Conservation (phyloP, 2,113 vertebrate genomes). For the Probosciger aterrimus region DNA sequence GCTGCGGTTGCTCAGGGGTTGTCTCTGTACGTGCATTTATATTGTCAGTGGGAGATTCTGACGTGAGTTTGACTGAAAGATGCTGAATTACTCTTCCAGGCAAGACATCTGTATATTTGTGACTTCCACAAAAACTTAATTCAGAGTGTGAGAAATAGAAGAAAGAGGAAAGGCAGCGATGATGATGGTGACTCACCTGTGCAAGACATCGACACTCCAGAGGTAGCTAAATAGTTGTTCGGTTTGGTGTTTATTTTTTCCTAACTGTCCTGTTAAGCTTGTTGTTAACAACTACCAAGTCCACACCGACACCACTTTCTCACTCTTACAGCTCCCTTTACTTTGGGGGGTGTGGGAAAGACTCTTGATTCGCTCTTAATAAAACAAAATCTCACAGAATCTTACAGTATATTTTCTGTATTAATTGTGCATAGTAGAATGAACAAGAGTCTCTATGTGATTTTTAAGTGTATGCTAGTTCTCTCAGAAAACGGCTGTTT, state of each 20-base stretch:
- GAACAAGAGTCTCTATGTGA: not conserved
- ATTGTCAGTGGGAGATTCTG: too few relatives aligned
- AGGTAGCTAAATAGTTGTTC: constrained; percentile 65
- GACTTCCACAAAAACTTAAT: constrained; percentile 86
- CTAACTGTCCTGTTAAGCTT: not conserved
- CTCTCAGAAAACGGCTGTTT: not conserved
- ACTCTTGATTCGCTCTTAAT: not conserved
- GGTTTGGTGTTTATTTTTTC: not conserved
- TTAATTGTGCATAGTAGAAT: not conserved
- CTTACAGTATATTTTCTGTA: not conserved
- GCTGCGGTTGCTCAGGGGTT: not conserved
- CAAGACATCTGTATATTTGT: constrained; percentile 83
- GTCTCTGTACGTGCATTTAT: rapidly evolving
- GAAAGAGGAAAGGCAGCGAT: constrained; percentile 84
- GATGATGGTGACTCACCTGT: constrained; percentile 83
- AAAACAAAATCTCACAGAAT: not conserved
- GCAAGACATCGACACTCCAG: constrained; percentile 80
- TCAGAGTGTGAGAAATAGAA: constrained; percentile 82
- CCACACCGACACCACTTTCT: not conserved
- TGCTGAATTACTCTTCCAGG: constrained; percentile 62
- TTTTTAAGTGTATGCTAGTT: not conserved
- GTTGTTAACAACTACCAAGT: rapidly evolving
- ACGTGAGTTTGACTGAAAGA: not conserved
- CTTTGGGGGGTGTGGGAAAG: rapidly evolving
- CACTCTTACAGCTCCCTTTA: not conserved